Conservation (phyloP, 2,888 invertebrate genomes). For the Acanthosepion pharaonis region DNA sequence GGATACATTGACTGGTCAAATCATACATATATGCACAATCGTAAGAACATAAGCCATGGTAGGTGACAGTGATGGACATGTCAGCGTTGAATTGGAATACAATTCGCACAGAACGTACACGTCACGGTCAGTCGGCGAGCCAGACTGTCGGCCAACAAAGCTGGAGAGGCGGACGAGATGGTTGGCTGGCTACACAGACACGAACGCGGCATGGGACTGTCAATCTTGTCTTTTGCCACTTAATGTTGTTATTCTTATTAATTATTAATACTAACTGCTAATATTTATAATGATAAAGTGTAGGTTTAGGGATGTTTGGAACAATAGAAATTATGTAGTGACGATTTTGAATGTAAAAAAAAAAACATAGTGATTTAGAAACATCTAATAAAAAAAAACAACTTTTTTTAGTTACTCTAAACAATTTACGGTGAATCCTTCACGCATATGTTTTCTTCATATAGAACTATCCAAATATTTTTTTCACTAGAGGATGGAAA, state of each 20-base stretch:
- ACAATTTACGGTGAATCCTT: too few species aligned
- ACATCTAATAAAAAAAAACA: too few species aligned
- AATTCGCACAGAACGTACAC: background rate
- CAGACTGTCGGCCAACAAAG: background rate
- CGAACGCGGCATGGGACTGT: background rate
- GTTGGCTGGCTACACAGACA: constrained; percentile 3
- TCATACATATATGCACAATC: constrained; percentile 9
- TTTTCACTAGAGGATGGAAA: too few species aligned
- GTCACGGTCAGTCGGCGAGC: background rate
- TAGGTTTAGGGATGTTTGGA: background rate
- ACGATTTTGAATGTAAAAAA: background rate
- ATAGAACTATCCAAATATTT: too few species aligned
- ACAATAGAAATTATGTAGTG: background rate
- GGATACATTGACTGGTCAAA: constrained; percentile 15
- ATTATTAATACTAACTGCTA: background rate
- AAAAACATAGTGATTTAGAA: background rate
- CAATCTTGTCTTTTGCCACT: background rate
- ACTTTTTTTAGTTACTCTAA: too few species aligned
- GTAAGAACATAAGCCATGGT: background rate
- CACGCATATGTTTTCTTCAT: too few species aligned
- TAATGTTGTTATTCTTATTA: background rate
- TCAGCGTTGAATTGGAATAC: background rate
- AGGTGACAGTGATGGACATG: background rate
- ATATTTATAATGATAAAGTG: background rate
- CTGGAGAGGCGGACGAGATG: background rate